Evolutionary conservation across 2,797 vertebrate species (phyloP), one percentile per base, ranked within the genome.

Genomic region (Mus spretus): DNA sequence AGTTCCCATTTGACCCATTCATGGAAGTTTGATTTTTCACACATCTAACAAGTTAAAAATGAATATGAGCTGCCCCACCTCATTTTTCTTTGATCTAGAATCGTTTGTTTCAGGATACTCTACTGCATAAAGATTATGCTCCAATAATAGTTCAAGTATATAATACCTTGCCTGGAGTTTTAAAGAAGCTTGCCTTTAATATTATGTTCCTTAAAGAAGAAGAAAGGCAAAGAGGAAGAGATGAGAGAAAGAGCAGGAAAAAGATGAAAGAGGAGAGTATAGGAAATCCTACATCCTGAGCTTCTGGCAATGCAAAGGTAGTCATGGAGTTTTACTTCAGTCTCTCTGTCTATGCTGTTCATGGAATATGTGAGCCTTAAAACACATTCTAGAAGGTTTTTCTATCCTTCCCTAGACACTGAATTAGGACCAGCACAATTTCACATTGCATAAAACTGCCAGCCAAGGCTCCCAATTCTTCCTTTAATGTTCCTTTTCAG

Each of bases 351-450:
- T 50, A 3, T 63, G 53, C 72, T 91, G 53, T 84, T 93, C 47
- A 34, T 88, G 72, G 81, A 91, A 91, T 80, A 63, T 82, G 61
- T 34, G 81, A 93, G 57, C 28, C 81, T 90, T 91, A 70, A 70
- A 79, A 55, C 47, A 90, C 40, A 70, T 70, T 95, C 59, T 75
- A 93, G 22, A 34, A 79, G n/a, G 61, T n/a, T 93, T 91, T 53
- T 28, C 70, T 84, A 74, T 74, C 24, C 57, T 86, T 79, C 89
- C 78, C 59, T 67, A 57, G 93, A 91, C 22, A 40, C 20, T 40
- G 50, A 90, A 90, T 79, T 79, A 70, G 47, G 72, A 17, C 72
- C 50, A 72, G 63, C 4, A 55, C 65, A 90, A 90, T 96, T 96
- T 93, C 89, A 84, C 77, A 50, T 87, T 74, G 31, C 15, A 72